phyloP scores from a whole-genome alignment of 2,113 vertebrate species.

The Ovis canadensis region DNA sequence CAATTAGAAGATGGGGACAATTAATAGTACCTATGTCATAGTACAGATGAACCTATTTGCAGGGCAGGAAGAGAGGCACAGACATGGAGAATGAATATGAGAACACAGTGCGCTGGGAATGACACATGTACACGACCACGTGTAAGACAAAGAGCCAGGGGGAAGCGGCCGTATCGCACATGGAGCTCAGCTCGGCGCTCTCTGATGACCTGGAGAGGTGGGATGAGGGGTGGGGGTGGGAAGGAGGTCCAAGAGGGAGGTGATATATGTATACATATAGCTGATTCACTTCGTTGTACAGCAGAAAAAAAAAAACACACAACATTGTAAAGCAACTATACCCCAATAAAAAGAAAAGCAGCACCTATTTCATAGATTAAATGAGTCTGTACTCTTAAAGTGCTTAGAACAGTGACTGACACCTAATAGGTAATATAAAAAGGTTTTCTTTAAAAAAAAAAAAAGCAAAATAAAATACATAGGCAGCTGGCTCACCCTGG shows the following conservation, averaged over 20 bases:
- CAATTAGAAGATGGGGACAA: not conserved
- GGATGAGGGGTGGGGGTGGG: not conserved
- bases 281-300: not conserved
- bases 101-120: not conserved
- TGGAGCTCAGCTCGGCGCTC: rapidly evolving
- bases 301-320: not conserved
- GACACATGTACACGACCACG: not conserved
- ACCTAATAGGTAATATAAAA: not conserved
- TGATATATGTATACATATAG: not conserved
- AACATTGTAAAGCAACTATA: not conserved
- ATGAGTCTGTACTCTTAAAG: not conserved
- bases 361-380: not conserved
- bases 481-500: not conserved
- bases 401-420: not conserved
- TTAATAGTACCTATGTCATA: not conserved
- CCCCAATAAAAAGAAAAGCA: not conserved
- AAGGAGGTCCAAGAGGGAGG: not conserved
- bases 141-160: not conserved
- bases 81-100: not conserved
- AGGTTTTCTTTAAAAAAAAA: not conserved
- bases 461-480: not conserved
- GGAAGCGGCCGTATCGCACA: not conserved
- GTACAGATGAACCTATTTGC: not conserved
- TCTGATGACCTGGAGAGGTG: not conserved
- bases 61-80: not conserved